These are phyloP conservation scores for Enteromius anoplus DNA, from an alignment of 2,797 vertebrate species.

Conservation along the genomic window DNA sequence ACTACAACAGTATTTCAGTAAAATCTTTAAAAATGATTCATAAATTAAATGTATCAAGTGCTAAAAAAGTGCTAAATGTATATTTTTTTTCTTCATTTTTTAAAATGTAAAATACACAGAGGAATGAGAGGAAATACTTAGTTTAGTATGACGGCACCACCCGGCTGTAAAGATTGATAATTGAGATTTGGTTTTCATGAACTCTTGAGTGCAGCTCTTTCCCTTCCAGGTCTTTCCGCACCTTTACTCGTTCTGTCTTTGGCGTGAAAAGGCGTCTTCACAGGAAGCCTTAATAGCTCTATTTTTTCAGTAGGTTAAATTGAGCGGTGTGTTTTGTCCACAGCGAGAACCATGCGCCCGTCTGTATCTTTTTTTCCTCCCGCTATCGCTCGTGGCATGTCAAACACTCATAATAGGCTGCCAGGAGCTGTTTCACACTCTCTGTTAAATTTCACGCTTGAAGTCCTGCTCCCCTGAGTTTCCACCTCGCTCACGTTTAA, in stretches of 20 bases:
- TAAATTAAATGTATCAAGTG: not conserved
- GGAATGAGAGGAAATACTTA: not conserved
- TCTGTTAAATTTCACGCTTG: constrained; percentile 62
- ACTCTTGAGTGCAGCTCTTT: not conserved
- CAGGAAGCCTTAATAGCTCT: not conserved
- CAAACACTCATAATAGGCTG: constrained; percentile 57
- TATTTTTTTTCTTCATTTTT: no score
- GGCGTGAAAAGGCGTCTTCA: not conserved
- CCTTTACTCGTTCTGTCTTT: not conserved
- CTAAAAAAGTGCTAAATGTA: not conserved
- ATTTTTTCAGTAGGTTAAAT: constrained; percentile 22
- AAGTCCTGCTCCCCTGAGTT: constrained; percentile 45
- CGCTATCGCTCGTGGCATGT: constrained; percentile 49
- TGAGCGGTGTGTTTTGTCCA: not conserved
- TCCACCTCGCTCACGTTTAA: constrained; percentile 20
- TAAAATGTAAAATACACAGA: not conserved
- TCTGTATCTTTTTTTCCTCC: not conserved
- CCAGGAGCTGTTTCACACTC: constrained; percentile 63
- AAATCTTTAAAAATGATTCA: not conserved
- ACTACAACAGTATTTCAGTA: not conserved
- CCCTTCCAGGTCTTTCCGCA: not conserved
- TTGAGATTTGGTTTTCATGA: not conserved
- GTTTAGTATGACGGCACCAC: not conserved
- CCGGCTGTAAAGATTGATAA: not conserved
- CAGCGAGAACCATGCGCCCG: not conserved